Evolutionary conservation across 2,888 invertebrate genomes (phyloP).

Genomic region (Apamea sordens): DNA sequence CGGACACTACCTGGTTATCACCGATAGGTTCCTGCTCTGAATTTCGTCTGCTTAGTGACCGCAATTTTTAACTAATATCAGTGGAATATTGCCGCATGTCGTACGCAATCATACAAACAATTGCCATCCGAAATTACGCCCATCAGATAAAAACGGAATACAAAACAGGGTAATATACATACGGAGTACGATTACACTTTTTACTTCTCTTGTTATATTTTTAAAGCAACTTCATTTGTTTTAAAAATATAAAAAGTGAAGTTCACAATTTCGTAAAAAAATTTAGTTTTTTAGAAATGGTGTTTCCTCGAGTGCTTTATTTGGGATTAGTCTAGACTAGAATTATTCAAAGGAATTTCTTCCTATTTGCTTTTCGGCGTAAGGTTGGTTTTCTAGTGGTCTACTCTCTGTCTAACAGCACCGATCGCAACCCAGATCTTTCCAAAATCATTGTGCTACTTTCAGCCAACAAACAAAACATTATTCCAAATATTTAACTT

Average conservation of each 20-base stretch:
- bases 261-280: background rate
- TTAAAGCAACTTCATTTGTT: background rate
- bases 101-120: slow-evolving; percentile 32
- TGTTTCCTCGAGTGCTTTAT: background rate
- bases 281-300: background rate
- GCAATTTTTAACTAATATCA: slow-evolving; percentile 35
- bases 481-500: background rate
- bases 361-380: background rate
- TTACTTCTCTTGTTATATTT: slow-evolving; percentile 12
- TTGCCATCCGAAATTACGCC: slow-evolving; percentile 31
- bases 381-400: background rate
- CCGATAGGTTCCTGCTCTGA: slow-evolving; percentile 39
- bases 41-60: slow-evolving; percentile 27
- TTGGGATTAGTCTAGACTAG: background rate
- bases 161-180: slow-evolving; percentile 22
- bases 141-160: slow-evolving; percentile 33
- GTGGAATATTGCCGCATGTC: slow-evolving; percentile 29
- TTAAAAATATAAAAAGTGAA: background rate
- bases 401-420: no score
- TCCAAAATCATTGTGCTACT: background rate
- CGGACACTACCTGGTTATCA: slow-evolving; percentile 24
- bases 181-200: slow-evolving; percentile 24
- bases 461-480: background rate
- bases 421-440: no score
- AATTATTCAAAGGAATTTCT: background rate